These are phyloP conservation scores for Leptinotarsa defecta DNA, from an alignment of 1,140 invertebrate species.

Conservation along the genomic window DNA sequence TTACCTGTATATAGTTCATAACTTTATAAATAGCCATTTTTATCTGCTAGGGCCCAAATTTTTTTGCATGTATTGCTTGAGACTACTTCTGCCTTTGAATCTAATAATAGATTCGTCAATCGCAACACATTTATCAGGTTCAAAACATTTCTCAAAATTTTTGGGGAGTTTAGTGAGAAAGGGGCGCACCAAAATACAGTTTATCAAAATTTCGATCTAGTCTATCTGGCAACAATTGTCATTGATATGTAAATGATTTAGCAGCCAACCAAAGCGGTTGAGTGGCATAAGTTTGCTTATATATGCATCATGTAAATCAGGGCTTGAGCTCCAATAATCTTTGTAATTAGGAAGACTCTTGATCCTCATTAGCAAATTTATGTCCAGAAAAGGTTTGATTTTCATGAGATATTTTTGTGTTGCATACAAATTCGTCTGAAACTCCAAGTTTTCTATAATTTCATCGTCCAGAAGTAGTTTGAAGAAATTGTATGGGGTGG, in stretches of 20 bases:
- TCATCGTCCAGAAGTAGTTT: too few species aligned
- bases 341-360: too few species aligned
- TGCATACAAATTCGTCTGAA: too few species aligned
- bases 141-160: conserved; percentile 18
- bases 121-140: background rate
- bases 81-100: conserved; percentile 50
- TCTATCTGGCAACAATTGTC: conserved; percentile 42
- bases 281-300: conserved; percentile 26
- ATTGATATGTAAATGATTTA: conserved; percentile 46
- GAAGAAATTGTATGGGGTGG: conserved; percentile 3
- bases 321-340: too few species aligned
- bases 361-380: too few species aligned
- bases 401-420: too few species aligned
- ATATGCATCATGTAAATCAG: too few species aligned
- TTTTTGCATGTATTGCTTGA: conserved; percentile 12
- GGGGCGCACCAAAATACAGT: conserved; percentile 43
- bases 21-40: conserved; percentile 51
- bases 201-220: conserved; percentile 35
- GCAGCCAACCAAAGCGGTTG: conserved; percentile 34
- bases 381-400: too few species aligned
- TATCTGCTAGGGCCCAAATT: conserved; percentile 45
- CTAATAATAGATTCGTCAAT: conserved; percentile 43
- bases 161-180: conserved; percentile 22
- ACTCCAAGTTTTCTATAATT: too few species aligned
- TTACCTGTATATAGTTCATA: conserved; percentile 28